Conservation (phyloP, 2,888 invertebrate species). For the Leucoma salicis region DNA sequence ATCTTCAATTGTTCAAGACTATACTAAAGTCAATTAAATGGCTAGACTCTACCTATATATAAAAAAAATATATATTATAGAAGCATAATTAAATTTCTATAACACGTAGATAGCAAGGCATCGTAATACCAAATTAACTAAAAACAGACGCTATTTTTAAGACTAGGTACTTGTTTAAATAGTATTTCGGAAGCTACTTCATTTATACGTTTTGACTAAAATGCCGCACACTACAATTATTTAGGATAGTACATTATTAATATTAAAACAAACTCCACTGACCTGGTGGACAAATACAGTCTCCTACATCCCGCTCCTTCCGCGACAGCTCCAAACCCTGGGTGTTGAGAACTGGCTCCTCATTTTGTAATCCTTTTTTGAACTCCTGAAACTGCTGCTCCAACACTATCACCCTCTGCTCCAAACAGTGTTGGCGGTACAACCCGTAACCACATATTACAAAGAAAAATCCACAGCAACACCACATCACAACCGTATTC, state of each 20-base stretch:
- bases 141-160: constrained; percentile 6
- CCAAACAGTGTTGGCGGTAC: constrained; percentile 65
- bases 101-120: constrained; percentile 18
- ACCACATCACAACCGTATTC: constrained; percentile 70
- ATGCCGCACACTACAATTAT: no score
- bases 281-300: constrained; percentile 76
- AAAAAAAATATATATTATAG: constrained; percentile 20
- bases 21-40: constrained; percentile 39
- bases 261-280: no score
- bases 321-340: constrained; percentile 46
- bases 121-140: constrained; percentile 13
- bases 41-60: constrained; percentile 25
- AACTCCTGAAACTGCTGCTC: constrained; percentile 53
- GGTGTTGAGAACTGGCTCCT: constrained; percentile 27
- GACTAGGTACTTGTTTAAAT: no score
- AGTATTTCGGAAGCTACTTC: no score
- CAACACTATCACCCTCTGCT: constrained; percentile 60
- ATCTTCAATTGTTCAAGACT: constrained; percentile 44
- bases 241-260: no score
- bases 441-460: constrained; percentile 62
- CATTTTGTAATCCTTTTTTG: constrained; percentile 27
- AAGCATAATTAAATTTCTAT: constrained; percentile 27
- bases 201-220: no score
- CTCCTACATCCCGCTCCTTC: constrained; percentile 62
- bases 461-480: constrained; percentile 65